Conservation (phyloP, 2,797 vertebrate genomes). For the Astyanax mexicanus region DNA sequence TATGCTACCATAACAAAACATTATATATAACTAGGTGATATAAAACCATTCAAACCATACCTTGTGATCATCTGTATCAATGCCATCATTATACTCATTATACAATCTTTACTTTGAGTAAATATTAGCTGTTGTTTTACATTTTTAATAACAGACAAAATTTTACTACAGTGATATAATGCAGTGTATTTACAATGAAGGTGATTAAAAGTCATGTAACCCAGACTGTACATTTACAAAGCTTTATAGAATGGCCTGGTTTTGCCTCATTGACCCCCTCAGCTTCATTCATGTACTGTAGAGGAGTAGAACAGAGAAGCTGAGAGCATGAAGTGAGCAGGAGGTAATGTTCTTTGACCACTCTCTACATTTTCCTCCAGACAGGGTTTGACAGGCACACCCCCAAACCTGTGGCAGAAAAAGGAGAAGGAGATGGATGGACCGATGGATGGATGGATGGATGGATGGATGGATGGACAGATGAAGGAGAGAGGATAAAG, state of each 20-base stretch:
- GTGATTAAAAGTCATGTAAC: not conserved
- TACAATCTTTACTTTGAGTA: not conserved
- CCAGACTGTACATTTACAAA: not conserved
- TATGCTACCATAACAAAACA: too few species aligned
- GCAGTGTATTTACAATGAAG: slow-evolving; percentile 6
- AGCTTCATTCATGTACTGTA: slow-evolving; percentile 1
- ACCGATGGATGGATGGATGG: too few species aligned
- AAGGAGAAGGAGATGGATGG: too few species aligned
- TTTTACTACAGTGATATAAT: not conserved
- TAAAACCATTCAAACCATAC: too few species aligned
- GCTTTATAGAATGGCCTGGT: not conserved
- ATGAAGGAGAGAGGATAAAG: slow-evolving; percentile 9
- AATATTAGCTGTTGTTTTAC: not conserved
- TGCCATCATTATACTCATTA: too few species aligned
- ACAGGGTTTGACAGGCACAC: slow-evolving; percentile 31
- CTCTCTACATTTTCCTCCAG: slow-evolving; percentile 15
- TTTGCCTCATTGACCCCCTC: slow-evolving; percentile 6
- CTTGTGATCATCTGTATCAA: too few species aligned
- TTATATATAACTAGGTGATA: too few species aligned
- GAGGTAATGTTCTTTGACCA: slow-evolving; percentile 40
- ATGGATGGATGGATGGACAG: slow-evolving; percentile 38
- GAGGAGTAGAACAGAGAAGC: slow-evolving; percentile 2
- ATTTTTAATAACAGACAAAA: too few species aligned
- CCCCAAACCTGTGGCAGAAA: not conserved
- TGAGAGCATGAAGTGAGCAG: slow-evolving; percentile 36